Evolutionary conservation across 2,113 vertebrate genomes (phyloP), one percentile per base, ranked within the genome.

Genomic region (Taxidea taxus): DNA sequence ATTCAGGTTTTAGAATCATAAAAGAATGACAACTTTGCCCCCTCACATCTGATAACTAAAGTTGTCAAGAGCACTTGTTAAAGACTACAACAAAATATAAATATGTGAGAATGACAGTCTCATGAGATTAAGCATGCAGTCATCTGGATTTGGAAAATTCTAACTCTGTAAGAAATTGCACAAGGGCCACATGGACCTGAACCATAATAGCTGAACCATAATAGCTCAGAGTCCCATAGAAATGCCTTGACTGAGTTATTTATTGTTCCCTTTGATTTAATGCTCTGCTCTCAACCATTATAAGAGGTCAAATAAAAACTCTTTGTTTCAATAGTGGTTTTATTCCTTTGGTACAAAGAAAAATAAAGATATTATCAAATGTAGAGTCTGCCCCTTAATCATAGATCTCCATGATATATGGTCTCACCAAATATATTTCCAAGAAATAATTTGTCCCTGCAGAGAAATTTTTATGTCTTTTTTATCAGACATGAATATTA

Each of bases 291-390:
- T 91, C 56, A 96, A 74, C 23, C 7, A 80, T 66, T 34, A 39
- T 66, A 60, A 90, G 12, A 56, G 12, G 15, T 66, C 47, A 90
- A 44, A 87, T 16, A 83, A 97, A 93, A 80, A 7, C 7, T 51
- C 11, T 81, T 88, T 82, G 49, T 66, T 54, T 96, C 39, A 87
- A 80, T 7, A 27, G 27, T 66, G 11, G 87, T 90, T 78, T 60
- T 37, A 51, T 37, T 27, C 6, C 31, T 94, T 87, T 68, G 12
- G 15, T 58, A 58, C 14, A 80, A 84, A 88, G 39, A 93, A 75
- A 96, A 95, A 84, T 18, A 18, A 95, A 93, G 64, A 62, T n/a
- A 64, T 81, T 86, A 88, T 93, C 25, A 93, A 70, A 21, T 54
- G 1, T 86, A 31, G 4, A 81, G 51, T 3, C 47, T 91, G 5